These are phyloP conservation scores for Aphidoletes aphidimyza DNA, from an alignment of 2,888 invertebrate species.

Conservation along the genomic window DNA sequence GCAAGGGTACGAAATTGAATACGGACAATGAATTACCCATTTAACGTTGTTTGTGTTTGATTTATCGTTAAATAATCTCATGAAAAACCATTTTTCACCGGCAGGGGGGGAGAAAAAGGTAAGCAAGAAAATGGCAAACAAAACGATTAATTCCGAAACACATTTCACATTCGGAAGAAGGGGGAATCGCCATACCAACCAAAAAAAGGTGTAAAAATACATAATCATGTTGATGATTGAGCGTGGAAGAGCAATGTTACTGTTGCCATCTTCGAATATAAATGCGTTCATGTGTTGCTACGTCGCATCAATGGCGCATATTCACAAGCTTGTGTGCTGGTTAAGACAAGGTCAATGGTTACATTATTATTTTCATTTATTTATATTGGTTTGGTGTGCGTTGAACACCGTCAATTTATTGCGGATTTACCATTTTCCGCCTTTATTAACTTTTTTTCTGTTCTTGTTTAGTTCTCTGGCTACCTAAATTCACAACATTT, in stretches of 20 bases:
- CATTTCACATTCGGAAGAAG: background rate
- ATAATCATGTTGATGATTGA: background rate
- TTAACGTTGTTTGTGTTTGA: background rate
- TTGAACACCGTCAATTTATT: background rate
- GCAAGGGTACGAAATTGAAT: background rate
- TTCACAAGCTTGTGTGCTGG: background rate
- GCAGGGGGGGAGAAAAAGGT: background rate
- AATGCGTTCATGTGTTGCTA: background rate
- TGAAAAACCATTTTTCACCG: background rate
- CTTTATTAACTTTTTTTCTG: background rate
- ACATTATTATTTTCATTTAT: too few relatives aligned
- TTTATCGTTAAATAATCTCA: background rate
- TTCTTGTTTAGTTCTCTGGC: too few relatives aligned
- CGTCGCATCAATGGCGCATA: background rate
- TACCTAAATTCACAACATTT: background rate
- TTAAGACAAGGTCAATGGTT: slow-evolving; percentile 33
- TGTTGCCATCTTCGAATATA: background rate
- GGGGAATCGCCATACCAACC: background rate
- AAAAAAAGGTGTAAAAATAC: background rate
- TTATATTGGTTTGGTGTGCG: too few relatives aligned
- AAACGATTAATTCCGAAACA: background rate
- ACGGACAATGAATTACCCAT: background rate
- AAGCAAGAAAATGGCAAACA: too few relatives aligned
- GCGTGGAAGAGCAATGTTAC: background rate
- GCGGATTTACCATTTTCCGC: background rate